phyloP scores from a whole-genome alignment of 2,113 vertebrate genomes.

The Dromas ardeola region DNA sequence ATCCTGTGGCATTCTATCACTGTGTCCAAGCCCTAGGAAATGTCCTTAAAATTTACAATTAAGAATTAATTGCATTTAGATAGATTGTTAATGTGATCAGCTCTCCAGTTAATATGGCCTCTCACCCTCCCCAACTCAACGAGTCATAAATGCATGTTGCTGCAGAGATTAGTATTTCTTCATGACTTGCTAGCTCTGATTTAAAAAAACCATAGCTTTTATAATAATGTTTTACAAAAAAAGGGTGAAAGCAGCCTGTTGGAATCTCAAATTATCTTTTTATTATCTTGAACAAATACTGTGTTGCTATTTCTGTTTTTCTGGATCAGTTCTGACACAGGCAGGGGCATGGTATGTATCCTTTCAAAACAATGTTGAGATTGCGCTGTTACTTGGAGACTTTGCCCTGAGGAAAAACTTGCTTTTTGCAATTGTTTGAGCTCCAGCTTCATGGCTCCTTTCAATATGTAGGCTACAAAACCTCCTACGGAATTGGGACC shows the following conservation, averaged over 20 bases:
- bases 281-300: conserved; percentile 32
- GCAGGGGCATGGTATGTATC: conserved; percentile 24
- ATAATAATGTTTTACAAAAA: neutral
- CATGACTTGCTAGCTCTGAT: neutral
- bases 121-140: neutral
- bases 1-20: neutral
- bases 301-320: conserved; percentile 50
- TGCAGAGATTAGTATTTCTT: neutral
- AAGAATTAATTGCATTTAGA: neutral
- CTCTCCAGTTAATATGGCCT: neutral
- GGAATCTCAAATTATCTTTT: conserved; percentile 42
- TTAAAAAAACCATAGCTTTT: neutral
- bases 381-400: conserved; percentile 52
- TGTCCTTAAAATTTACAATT: neutral
- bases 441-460: conserved; percentile 8
- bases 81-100: neutral
- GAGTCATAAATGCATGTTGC: neutral
- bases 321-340: conserved; percentile 30
- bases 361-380: conserved; percentile 54
- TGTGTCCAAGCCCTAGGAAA: neutral
- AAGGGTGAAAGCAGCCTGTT: conserved; percentile 8
- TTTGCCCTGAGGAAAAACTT: conserved; percentile 49
- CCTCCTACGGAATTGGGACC: conserved; percentile 8
- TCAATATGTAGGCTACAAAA: neutral
- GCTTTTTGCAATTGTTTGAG: conserved; percentile 55